These are phyloP conservation scores for Toxotes jaculatrix DNA, from an alignment of 2,113 vertebrate species.

Conservation along the genomic window DNA sequence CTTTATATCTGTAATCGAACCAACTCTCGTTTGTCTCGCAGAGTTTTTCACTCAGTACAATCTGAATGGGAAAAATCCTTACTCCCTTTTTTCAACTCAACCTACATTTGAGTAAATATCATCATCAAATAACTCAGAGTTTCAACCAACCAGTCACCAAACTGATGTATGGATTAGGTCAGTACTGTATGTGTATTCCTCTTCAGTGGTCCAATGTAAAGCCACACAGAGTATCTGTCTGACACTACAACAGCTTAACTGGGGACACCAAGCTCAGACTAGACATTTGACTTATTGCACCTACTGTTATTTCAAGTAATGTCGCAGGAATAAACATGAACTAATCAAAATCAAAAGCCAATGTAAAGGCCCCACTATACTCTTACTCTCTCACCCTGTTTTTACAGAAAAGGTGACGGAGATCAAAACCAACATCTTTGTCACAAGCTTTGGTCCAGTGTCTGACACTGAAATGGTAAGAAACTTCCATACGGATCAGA, in stretches of 20 bases:
- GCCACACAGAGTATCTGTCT: not conserved
- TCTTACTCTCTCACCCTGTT: slow-evolving; percentile 10
- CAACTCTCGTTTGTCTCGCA: not conserved
- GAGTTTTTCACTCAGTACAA: not conserved
- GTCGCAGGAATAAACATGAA: not conserved
- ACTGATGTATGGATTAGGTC: not conserved
- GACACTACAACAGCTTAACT: no score
- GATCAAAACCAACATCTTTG: slow-evolving; percentile 98
- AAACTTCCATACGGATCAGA: not conserved
- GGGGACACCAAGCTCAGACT: no score
- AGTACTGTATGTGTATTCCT: not conserved
- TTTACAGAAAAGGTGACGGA: slow-evolving; percentile 93
- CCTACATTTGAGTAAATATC: not conserved
- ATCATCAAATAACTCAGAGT: not conserved
- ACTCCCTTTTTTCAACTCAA: not conserved
- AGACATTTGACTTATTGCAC: not conserved
- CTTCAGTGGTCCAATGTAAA: not conserved
- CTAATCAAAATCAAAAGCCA: not conserved
- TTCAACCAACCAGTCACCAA: not conserved
- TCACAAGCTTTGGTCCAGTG: slow-evolving; percentile 96
- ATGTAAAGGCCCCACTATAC: not conserved
- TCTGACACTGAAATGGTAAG: slow-evolving; percentile 98
- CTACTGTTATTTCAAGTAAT: not conserved
- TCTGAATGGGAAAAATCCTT: not conserved
- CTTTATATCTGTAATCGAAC: not conserved